Evolutionary conservation across 2,797 vertebrate genomes (phyloP).

Genomic region (Crocodylus rhombifer): DNA sequence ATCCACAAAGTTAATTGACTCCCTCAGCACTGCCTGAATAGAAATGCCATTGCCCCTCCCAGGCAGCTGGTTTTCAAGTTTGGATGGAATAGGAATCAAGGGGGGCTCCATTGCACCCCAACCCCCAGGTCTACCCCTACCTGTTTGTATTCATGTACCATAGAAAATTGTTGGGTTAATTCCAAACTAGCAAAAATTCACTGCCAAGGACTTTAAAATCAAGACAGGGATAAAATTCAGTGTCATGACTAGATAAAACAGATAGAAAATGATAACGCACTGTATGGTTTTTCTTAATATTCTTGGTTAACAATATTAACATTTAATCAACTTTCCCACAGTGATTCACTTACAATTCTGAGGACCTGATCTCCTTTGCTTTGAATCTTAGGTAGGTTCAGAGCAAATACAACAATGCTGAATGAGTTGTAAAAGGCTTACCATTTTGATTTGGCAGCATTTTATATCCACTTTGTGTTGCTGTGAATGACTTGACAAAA

Average conservation of each 20-base stretch:
- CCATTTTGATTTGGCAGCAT: slow-evolving; percentile 36
- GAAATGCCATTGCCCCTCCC: too few relatives aligned
- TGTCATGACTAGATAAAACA: neutral
- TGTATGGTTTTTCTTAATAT: neutral
- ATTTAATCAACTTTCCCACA: slow-evolving; percentile 29
- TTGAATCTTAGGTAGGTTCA: slow-evolving; percentile 6
- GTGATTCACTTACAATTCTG: slow-evolving; percentile 43
- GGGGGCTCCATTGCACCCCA: too few relatives aligned
- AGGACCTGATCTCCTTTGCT: slow-evolving; percentile 12
- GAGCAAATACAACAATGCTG: slow-evolving; percentile 1
- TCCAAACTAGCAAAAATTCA: slow-evolving; percentile 29
- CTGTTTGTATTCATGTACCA: slow-evolving; percentile 24
- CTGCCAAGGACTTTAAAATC: neutral
- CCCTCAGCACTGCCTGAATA: too few relatives aligned
- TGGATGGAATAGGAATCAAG: too few relatives aligned
- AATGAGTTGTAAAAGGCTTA: slow-evolving; percentile 2
- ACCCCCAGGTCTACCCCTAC: neutral
- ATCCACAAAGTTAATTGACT: too few relatives aligned
- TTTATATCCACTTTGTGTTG: slow-evolving; percentile 15
- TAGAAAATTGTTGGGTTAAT: slow-evolving; percentile 39
- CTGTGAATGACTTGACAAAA: neutral
- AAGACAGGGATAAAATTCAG: neutral
- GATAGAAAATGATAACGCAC: neutral
- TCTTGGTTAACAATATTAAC: slow-evolving; percentile 49
- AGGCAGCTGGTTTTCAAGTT: too few relatives aligned